Evolutionary conservation across 2,113 vertebrate genomes (phyloP).

Genomic region (Guaruba guarouba): DNA sequence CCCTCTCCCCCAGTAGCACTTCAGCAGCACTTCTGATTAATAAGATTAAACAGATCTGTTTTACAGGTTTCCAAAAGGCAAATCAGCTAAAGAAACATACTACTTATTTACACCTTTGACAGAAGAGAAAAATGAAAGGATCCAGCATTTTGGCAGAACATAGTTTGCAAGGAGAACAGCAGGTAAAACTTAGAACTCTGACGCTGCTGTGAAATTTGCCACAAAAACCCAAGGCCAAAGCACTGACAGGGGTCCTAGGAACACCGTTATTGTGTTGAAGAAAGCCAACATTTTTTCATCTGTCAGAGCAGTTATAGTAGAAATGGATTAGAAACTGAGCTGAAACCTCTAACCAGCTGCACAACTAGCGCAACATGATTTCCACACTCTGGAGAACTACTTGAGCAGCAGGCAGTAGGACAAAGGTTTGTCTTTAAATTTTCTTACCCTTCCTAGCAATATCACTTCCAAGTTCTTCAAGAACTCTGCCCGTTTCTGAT

Average conservation of each 20-base stretch:
- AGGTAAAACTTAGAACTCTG: neutral
- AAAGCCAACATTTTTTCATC: neutral
- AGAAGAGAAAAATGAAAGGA: neutral
- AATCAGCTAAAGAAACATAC: neutral
- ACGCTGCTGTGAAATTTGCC: neutral
- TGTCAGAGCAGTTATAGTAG: neutral
- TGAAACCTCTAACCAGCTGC: neutral
- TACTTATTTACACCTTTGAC: neutral
- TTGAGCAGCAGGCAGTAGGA: neutral
- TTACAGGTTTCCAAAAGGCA: neutral
- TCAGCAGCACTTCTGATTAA: neutral
- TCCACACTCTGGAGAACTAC: neutral
- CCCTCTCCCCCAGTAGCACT: neutral
- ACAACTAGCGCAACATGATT: neutral
- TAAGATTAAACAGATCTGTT: neutral
- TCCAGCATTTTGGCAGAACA: neutral
- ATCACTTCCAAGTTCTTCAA: neutral
- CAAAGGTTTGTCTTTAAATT: neutral
- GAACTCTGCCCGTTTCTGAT: neutral
- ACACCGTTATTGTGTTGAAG: neutral
- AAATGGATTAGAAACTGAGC: neutral
- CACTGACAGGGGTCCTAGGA: neutral
- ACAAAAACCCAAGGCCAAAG: neutral
- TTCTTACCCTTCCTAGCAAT: neutral
- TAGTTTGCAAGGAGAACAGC: neutral